Conservation (phyloP, 1,140 invertebrate species). For the Dendroctonus valens region DNA sequence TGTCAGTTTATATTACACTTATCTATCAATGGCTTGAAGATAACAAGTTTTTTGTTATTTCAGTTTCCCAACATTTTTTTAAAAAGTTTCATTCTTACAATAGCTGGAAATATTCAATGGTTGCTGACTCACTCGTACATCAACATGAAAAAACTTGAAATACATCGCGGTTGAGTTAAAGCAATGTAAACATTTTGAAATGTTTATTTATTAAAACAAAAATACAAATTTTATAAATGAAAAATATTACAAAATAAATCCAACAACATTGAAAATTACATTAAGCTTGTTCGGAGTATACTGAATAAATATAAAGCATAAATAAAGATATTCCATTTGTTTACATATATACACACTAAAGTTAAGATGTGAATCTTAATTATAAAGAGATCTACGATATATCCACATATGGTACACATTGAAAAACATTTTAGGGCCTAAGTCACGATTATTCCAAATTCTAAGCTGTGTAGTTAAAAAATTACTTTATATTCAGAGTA, state of each 20-base stretch:
- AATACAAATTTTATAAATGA: constrained; percentile 43
- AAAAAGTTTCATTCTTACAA: no score
- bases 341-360: constrained; percentile 41
- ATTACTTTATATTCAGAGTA: constrained; percentile 14
- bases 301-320: constrained; percentile 41
- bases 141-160: no score
- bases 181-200: constrained; percentile 6
- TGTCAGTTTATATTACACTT: no score
- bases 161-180: no score
- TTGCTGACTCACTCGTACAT: no score
- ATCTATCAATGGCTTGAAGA: no score
- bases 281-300: constrained; percentile 39
- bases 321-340: constrained; percentile 38
- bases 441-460: constrained; percentile 28
- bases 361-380: constrained; percentile 36
- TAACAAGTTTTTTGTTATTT: no score
- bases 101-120: no score
- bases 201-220: constrained; percentile 41
- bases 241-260: constrained; percentile 41
- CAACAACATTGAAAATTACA: constrained; percentile 42
- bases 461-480: constrained; percentile 33
- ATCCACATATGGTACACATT: constrained; percentile 51
- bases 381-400: constrained; percentile 47
- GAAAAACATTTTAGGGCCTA: constrained; percentile 48
- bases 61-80: no score